Conservation (phyloP, 2,797 vertebrate species). For the Vultur gryphus region DNA sequence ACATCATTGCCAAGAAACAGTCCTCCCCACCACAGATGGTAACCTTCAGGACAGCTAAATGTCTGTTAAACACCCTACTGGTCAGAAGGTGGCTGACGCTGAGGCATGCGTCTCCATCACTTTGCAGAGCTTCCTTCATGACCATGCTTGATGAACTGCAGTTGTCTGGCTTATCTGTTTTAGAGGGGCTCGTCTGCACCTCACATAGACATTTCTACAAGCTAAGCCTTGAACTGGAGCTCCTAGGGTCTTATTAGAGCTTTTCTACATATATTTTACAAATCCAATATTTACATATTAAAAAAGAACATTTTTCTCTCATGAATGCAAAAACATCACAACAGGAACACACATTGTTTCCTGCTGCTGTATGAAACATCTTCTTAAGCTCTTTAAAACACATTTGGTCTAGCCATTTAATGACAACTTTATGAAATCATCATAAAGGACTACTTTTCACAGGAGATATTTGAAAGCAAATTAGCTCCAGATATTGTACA, state of each 20-base stretch:
- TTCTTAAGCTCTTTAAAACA: constrained; percentile 4
- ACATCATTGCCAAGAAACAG: background rate
- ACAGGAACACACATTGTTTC: background rate
- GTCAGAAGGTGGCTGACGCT: background rate
- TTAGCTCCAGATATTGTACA: background rate
- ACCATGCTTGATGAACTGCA: background rate
- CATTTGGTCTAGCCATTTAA: background rate
- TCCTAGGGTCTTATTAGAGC: background rate
- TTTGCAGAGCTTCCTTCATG: background rate
- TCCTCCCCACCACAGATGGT: background rate
- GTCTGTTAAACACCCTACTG: background rate
- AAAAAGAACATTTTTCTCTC: background rate
- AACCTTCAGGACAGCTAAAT: background rate
- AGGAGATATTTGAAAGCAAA: background rate
- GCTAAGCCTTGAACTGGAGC: background rate
- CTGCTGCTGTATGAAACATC: background rate
- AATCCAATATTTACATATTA: background rate
- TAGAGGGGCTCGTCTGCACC: background rate
- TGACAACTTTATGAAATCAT: background rate
- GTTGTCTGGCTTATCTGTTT: background rate
- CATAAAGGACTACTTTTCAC: background rate
- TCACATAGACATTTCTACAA: background rate
- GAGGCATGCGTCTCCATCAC: background rate
- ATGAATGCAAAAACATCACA: background rate
- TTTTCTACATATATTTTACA: background rate